Base-by-base conservation (phyloP, 1,140 invertebrate species). In the Conus betulinus region DNA sequence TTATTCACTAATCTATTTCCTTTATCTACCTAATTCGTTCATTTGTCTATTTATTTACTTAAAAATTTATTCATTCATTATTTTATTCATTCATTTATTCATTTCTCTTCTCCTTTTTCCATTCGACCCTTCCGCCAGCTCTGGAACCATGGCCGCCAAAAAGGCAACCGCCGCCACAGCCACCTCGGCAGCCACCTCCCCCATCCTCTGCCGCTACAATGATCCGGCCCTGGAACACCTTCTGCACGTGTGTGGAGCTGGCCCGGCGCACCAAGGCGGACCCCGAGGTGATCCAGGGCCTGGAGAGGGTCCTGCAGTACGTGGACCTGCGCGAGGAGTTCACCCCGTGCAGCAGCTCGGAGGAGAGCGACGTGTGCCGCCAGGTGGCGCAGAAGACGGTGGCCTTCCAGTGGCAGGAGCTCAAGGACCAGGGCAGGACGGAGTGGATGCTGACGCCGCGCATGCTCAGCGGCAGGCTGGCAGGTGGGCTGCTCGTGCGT, bases 291-390 rank as follows among this genome's bases (percentile, higher is more conserved):
- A 23, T 81, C 5, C 13, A 81, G 51, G 79, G 79, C 79, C 51
- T 81, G 51, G 13, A 53, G 51, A 81, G 23, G 79, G 79, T 51
- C 51, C 79, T 81, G 79, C 15, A 23, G 8, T 13, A 81, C 51
- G 52, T 53, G 79, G 79, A 81, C 79, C 20, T 81, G 51, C 79
- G 79, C 51, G 79, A 81, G 79, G 79, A 81, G 51, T 81, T 51
- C 79, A 81, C 79, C 27, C 79, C 53, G 11, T 0, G 39, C 13
- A 51, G 79, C 23, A 53, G 13, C 27, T 81, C 79, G 5, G 23
- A 81, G 51, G 79, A 81, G 51, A 81, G 79, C 51, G 51, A 53
- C 15, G 51, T 51, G 23, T 81, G 79, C 20, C 79, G 52, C 23
- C 7, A 53, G 51, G 39, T 81, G 17, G 39, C 27, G 13, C 27